phyloP scores from a whole-genome alignment of 64 coral and sea anemone genomes.

The Actinia equina region DNA sequence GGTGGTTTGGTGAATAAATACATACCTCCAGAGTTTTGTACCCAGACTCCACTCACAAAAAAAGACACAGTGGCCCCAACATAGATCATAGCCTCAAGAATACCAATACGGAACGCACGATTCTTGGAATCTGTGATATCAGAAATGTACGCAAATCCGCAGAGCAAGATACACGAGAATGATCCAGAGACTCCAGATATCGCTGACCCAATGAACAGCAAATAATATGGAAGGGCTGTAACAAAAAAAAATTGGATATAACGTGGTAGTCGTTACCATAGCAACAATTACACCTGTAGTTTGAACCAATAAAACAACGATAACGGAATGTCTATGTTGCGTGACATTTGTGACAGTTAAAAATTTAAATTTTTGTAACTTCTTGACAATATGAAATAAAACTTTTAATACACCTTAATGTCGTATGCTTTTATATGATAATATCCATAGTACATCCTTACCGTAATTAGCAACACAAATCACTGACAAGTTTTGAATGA shows the following conservation, averaged over 20 bases:
- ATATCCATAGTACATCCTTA: neutral
- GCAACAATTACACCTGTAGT: too few species aligned
- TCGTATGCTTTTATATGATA: neutral
- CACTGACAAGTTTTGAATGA: constrained; percentile 11
- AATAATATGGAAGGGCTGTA: constrained; percentile 46
- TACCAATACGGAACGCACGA: constrained; percentile 51
- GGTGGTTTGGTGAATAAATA: too few species aligned
- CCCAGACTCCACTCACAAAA: constrained; percentile 55
- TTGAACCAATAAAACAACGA: constrained; percentile 34
- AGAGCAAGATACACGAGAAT: constrained; percentile 18
- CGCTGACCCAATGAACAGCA: constrained; percentile 52
- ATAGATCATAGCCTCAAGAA: constrained; percentile 55
- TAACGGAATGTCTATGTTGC: neutral
- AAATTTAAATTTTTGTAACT: too few species aligned
- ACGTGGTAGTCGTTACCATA: too few species aligned
- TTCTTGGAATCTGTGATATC: constrained; percentile 39
- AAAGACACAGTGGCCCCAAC: constrained; percentile 35
- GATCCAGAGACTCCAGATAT: constrained; percentile 47
- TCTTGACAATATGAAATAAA: too few species aligned
- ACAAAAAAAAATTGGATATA: neutral
- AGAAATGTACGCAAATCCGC: constrained; percentile 36
- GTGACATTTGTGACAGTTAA: neutral
- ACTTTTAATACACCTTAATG: too few species aligned
- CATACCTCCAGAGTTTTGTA: constrained; percentile 37
- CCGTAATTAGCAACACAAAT: constrained; percentile 33